These are phyloP conservation scores for Yponomeuta plumbellus DNA, from an alignment of 2,888 invertebrate genomes.

Conservation along the genomic window DNA sequence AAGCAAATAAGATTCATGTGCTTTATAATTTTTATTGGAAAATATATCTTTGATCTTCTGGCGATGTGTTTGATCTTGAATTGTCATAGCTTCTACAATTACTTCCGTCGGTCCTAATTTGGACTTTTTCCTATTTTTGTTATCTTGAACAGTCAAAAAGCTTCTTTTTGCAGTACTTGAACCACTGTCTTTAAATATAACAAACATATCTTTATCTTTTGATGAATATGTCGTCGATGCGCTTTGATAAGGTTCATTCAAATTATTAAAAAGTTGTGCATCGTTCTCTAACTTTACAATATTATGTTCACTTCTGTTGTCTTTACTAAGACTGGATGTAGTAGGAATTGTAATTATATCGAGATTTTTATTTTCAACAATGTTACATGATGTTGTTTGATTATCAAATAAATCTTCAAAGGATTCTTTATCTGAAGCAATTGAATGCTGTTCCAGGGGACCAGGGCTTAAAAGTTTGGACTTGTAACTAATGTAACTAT, in stretches of 20 bases:
- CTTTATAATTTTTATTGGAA: conserved; percentile 13
- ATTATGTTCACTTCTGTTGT: background rate
- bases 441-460: conserved; percentile 45
- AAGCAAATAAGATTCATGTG: conserved; percentile 22
- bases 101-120: background rate
- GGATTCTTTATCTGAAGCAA: conserved; percentile 25
- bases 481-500: conserved; percentile 48
- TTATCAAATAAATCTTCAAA: conserved; percentile 19
- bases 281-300: no score
- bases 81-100: background rate
- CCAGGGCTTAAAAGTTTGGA: conserved; percentile 41
- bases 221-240: conserved; percentile 31
- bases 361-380: conserved; percentile 19
- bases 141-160: background rate
- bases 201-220: conserved; percentile 46
- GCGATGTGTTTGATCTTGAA: background rate
- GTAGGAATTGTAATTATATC: background rate
- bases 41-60: background rate
- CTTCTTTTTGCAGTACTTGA: conserved; percentile 17
- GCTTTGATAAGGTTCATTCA: conserved; percentile 16
- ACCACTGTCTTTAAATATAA: conserved; percentile 52
- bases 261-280: background rate
- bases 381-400: conserved; percentile 18
- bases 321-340: background rate
- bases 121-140: background rate